Base-by-base conservation (phyloP, 2,888 invertebrate genomes). In the Phortica magna region DNA sequence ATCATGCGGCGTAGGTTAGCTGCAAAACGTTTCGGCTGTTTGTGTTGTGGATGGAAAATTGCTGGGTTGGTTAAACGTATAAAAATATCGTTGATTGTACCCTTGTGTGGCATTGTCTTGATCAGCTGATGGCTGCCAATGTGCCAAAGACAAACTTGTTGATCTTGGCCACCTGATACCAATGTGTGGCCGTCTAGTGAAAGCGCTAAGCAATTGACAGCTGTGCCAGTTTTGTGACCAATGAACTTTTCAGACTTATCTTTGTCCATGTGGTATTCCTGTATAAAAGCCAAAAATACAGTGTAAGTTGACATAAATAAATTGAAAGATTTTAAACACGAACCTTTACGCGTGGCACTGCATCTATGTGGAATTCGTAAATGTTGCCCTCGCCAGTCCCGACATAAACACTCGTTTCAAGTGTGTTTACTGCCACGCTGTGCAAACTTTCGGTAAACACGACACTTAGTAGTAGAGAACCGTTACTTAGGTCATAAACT, bases 101-200 rank as follows among this genome's bases (percentile, higher is more conserved):
- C 96, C 91, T 95, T 96, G 82, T 96, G 96, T 59, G 93, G 91
- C 81, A 96, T 93, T 70, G 93, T 94, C 82, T 95, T 94, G 4
- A 96, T 90, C 71, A 96, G 94, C 89, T 97, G 96, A 77, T 94
- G 93, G 89, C 96, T 97, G 7, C 92, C 92, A 75, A 97, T 94
- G 83, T 98, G 95, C 98, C 98, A 98, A 31, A 97, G 89, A 81
- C 95, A 94, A 0, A 97, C 95, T 77, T 93, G 93, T 71, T 94
- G 94, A 92, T 97, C 97, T 79, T 94, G 93, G 0, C 96, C 95
- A 0, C 96, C 97, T 0, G 98, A 97, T 75, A 96, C 93, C 39
- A 98, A 90, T 14, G 94, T 94, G 61, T 93, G 93, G 6, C 95
- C 95, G 89, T 95, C 95, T 55, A 94, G 89, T 10, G 97, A 96